phyloP scores from a whole-genome alignment of 2,113 vertebrate genomes.

The Scolopax mira region DNA sequence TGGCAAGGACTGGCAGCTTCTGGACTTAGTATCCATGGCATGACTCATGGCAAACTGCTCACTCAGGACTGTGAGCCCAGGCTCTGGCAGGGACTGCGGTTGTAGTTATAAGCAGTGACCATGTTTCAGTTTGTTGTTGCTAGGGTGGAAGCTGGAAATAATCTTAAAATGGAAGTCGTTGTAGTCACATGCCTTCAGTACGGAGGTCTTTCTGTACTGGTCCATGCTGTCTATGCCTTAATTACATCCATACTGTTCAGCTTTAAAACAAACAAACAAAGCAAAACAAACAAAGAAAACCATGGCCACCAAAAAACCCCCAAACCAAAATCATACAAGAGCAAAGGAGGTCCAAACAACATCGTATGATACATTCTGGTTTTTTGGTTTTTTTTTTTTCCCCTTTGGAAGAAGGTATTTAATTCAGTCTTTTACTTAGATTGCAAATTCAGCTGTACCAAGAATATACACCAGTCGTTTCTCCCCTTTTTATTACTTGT shows the following conservation, averaged over 20 bases:
- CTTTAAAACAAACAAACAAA: background rate
- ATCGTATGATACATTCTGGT: background rate
- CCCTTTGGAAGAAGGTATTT: background rate
- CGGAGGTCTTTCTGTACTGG: background rate
- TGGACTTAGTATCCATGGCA: background rate
- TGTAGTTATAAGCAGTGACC: background rate
- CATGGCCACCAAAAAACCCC: background rate
- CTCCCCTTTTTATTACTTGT: background rate
- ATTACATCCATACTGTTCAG: background rate
- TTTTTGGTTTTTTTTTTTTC: background rate
- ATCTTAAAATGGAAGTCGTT: background rate
- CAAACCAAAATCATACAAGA: rapidly evolving
- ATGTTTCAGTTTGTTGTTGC: background rate
- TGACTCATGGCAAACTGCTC: background rate
- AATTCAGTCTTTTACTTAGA: background rate
- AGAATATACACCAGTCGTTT: background rate
- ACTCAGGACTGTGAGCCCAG: background rate
- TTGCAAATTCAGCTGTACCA: background rate
- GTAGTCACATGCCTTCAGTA: background rate
- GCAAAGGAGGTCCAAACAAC: background rate
- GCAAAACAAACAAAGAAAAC: background rate
- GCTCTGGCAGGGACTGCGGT: background rate
- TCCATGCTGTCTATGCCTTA: background rate
- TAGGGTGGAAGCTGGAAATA: background rate
- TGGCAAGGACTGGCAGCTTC: background rate